Evolutionary conservation across 2,797 vertebrate species (phyloP), one percentile per base, ranked within the genome.

Genomic region (Falco berigora): DNA sequence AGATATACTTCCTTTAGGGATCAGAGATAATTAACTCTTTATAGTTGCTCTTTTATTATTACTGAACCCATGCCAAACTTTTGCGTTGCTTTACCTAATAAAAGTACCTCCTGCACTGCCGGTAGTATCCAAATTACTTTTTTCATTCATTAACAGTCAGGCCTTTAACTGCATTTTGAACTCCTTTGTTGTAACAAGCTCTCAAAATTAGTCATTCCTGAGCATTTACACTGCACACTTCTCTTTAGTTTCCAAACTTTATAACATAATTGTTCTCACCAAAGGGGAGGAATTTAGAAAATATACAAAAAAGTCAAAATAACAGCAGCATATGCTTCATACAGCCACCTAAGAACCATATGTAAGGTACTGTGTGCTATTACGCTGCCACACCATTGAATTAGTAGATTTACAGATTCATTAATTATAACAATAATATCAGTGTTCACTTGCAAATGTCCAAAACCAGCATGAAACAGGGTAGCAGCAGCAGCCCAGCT

Each of bases 1-100:
- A 97, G 96, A 96, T 97, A 94, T 80, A 97, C 90, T 95, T 97
- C 95, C 96, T 97, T 97, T 83, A 97, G 95, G 96, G 95, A 97
- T 93, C 93, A 89, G 80, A 96, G 86, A 96, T 96, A 96, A 96
- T 96, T 97, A 97, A 97, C 96, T 96, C 94, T 96, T 96, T 96
- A 95, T 87, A 93, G 95, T 94, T 93, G 86, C 88, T 96, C 84
- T 92, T 96, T 96, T 97, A 96, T 96, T 96, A 86, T 87, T 97
- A 62, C 86, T 97, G 94, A 93, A 95, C 71, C 50, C 42, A 61
- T 83, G 96, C 96, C 96, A 97, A 95, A 93, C 68, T 95, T 96
- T 83, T 92, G 88, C 88, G 80, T 75, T 72, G 64, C 90, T 89
- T 92, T 95, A 92, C 93, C 94, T 94, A 91, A 93, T 92, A 94